Conservation (phyloP, 2,888 invertebrate genomes). For the Dorcus parallelipipedus region DNA sequence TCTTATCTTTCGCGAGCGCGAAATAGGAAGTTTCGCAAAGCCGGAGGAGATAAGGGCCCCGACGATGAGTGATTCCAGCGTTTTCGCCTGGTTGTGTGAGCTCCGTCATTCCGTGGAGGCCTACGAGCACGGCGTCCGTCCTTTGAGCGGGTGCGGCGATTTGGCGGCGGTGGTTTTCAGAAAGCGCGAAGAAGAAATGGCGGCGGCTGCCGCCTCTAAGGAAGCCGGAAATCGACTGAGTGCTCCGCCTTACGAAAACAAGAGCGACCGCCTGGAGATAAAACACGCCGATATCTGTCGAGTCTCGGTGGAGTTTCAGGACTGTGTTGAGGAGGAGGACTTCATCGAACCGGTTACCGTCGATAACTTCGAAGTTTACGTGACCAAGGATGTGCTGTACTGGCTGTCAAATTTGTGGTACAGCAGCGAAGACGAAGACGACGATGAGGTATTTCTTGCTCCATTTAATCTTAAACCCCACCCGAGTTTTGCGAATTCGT, state of each 20-base stretch:
- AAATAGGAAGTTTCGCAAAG: slow-evolving; percentile 1
- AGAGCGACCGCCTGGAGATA: slow-evolving; percentile 14
- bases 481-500: too few relatives aligned
- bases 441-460: slow-evolving; percentile 22
- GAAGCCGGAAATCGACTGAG: slow-evolving; percentile 11
- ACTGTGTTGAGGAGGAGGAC: slow-evolving; percentile 28
- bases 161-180: slow-evolving; percentile 5
- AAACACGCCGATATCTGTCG: slow-evolving; percentile 34
- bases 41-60: neutral
- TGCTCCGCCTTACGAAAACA: slow-evolving; percentile 31
- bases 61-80: slow-evolving; percentile 28
- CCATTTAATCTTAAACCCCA: too few relatives aligned
- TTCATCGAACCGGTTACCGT: slow-evolving; percentile 30
- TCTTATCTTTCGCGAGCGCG: too few relatives aligned
- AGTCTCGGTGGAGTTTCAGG: slow-evolving; percentile 35
- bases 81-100: slow-evolving; percentile 40
- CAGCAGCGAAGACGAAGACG: slow-evolving; percentile 49
- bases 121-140: slow-evolving; percentile 36
- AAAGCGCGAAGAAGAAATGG: neutral
- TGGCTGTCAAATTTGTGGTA: slow-evolving; percentile 53
- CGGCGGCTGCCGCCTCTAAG: neutral
- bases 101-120: slow-evolving; percentile 38
- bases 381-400: slow-evolving; percentile 53
- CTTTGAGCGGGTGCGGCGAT: slow-evolving; percentile 9
- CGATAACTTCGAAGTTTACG: slow-evolving; percentile 52